Base-by-base conservation (phyloP, 2,113 vertebrate genomes). In the Campylomormyrus tamandua region DNA sequence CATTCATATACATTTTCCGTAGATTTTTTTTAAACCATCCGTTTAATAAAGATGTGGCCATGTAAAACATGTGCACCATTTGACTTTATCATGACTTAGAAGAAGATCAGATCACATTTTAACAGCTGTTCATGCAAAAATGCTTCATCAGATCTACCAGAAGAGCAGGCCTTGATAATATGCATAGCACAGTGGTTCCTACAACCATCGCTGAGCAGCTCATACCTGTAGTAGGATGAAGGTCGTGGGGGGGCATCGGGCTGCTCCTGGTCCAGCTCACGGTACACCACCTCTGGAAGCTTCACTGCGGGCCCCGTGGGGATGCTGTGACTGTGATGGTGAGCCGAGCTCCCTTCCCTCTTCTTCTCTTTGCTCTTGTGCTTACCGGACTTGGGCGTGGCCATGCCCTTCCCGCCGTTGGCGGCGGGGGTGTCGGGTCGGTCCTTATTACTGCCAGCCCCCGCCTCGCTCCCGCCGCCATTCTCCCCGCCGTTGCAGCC, bases 341-440 rank as follows among this genome's bases (percentile, higher is more conserved):
- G 96, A 42, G 91, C 87, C 87, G 97, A 97, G 50, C 96, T 96
- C 45, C 94, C 92, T 10, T 99, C 98, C 93, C 98, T 98, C 90
- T 98, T 98, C 89, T 98, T 99, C 91, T 99, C 98, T 94, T 99
- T 99, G 93, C 97, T 98, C 95, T 99, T 99, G 93, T 99, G 98
- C 93, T 99, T 99, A 92, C 97, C 97, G 0, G 97, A 95, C 92
- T 99, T 99, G 52, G 98, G 98, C 0, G 97, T 97, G 42, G 96
- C 93, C 17, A 58, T 83, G 27, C 91, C 91, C 90, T 96, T 96
- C 31, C 95, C 95, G 2, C 96, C 95, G 9, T 96, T 96, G n/a
- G 95, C 94, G 19, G 96, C 96, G 0, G 96, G 96, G 0, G 97
- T 95, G 93, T 99, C 98, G 0, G 96, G 93, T 90, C 97, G 97